Percentiles rank a stretch among this genome's conserved stretches.
Evolutionary conservation across 2,797 vertebrate species (phyloP).

Genomic region (Alectoris magna): DNA sequence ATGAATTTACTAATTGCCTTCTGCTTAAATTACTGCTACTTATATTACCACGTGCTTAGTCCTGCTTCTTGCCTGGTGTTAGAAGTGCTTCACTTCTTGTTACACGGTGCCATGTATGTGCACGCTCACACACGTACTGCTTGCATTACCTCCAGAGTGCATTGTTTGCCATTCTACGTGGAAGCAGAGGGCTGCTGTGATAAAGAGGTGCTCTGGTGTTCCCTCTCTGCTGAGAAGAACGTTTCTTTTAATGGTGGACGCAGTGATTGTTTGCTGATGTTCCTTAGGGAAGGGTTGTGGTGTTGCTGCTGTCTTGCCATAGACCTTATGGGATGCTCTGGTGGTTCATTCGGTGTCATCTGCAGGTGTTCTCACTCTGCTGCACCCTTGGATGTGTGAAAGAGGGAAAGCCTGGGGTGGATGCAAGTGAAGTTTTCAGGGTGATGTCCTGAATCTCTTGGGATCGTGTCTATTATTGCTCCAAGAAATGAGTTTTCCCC

Average conservation of each 20-base stretch:
- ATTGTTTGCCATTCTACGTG: not conserved
- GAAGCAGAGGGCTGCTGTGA: not conserved
- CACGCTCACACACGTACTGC: not conserved
- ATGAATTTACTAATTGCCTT: not conserved
- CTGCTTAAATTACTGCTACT: not conserved
- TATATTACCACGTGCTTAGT: not conserved
- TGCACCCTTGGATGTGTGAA: rapidly evolving
- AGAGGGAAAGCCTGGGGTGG: not conserved
- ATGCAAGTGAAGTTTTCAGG: not conserved
- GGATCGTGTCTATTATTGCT: rapidly evolving
- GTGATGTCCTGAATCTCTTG: too few relatives aligned
- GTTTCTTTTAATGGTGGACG: not conserved
- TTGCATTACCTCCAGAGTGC: not conserved
- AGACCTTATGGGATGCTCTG: not conserved
- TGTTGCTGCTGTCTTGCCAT: not conserved
- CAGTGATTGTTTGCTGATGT: not conserved
- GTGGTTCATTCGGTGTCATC: not conserved
- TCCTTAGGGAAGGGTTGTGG: not conserved
- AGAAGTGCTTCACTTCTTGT: not conserved
- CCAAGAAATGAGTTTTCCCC: too few relatives aligned
- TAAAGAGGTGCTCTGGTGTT: too few relatives aligned
- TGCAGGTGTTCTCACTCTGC: not conserved
- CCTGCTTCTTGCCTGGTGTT: not conserved
- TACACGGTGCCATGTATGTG: not conserved
- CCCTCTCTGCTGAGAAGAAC: not conserved